Conservation (phyloP, 2,888 invertebrate genomes). For the Dicyrtomina minuta region DNA sequence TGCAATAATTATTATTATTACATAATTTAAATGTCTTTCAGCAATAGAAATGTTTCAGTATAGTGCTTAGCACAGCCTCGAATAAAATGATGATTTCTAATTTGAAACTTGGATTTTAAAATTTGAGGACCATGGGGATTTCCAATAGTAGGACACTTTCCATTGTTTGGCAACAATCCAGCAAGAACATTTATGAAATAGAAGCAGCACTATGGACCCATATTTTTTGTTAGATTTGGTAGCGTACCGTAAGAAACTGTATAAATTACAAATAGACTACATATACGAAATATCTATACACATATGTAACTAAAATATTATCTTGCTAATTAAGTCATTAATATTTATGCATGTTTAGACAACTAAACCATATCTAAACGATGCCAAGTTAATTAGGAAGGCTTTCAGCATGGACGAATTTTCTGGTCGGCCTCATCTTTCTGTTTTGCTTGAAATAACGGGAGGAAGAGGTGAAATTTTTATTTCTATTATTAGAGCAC, state of each 20-base stretch:
- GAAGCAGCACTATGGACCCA: neutral
- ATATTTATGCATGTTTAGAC: neutral
- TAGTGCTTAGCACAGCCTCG: too few relatives aligned
- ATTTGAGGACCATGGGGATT: slow-evolving; percentile 1
- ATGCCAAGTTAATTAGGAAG: neutral
- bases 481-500: too few relatives aligned
- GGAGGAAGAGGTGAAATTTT: too few relatives aligned
- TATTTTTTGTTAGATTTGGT: neutral
- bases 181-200: neutral
- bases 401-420: neutral
- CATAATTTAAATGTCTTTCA: too few relatives aligned
- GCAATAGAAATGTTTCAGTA: too few relatives aligned
- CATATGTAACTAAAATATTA: neutral
- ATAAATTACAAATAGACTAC: neutral
- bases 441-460: too few relatives aligned
- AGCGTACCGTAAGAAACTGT: neutral
- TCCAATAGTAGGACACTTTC: neutral
- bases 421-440: too few relatives aligned
- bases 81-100: too few relatives aligned
- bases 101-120: too few relatives aligned
- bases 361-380: neutral
- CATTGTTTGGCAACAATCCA: neutral
- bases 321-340: too few relatives aligned
- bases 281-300: neutral
- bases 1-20: too few relatives aligned